phyloP scores from a whole-genome alignment of 2,113 vertebrate species.

The Pseudorasbora parva region DNA sequence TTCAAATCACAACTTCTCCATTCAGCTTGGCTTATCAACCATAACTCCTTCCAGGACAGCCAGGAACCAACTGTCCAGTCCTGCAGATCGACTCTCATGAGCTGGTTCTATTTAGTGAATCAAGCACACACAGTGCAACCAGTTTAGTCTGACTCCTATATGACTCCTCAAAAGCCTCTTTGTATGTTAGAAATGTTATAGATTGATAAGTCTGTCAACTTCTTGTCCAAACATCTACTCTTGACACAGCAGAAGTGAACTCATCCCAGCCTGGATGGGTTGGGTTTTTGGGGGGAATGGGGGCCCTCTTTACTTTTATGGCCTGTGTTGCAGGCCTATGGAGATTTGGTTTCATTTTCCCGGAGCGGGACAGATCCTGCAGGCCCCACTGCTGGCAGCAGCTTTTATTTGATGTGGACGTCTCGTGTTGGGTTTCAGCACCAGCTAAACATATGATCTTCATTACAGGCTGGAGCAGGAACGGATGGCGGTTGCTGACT shows the following conservation, averaged over 20 bases:
- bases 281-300: background rate
- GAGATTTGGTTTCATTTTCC: constrained; percentile 72
- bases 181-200: background rate
- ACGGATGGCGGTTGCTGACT: constrained; percentile 68
- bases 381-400: constrained; percentile 71
- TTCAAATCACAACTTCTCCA: too few relatives aligned
- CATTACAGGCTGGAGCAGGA: constrained; percentile 74
- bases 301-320: constrained; percentile 64
- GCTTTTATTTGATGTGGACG: constrained; percentile 78
- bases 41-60: too few relatives aligned
- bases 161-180: background rate
- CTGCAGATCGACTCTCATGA: background rate
- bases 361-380: constrained; percentile 60
- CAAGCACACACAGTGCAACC: background rate
- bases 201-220: background rate
- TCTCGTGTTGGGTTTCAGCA: constrained; percentile 74
- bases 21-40: too few relatives aligned
- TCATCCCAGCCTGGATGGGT: constrained; percentile 18
- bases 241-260: constrained; percentile 19
- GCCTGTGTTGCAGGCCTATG: constrained; percentile 68
- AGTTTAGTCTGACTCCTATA: background rate
- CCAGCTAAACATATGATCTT: constrained; percentile 78
- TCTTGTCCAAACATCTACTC: background rate
- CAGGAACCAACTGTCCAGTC: too few relatives aligned
- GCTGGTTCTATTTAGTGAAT: background rate